phyloP scores from a whole-genome alignment of 2,797 vertebrate species.

The Enteromius afrohamiltoni region DNA sequence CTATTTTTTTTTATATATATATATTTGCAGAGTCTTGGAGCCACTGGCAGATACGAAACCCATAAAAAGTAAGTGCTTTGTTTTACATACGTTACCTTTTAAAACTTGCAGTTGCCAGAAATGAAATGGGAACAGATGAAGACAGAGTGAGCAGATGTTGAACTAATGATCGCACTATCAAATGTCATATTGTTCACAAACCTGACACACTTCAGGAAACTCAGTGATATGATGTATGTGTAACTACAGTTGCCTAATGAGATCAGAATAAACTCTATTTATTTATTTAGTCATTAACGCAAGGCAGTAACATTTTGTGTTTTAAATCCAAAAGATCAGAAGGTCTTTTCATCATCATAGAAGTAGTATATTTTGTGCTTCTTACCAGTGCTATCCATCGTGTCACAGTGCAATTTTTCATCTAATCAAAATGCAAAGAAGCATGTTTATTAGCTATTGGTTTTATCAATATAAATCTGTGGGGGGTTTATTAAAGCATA shows the following conservation, averaged over 20 bases:
- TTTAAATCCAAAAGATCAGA: constrained; percentile 1
- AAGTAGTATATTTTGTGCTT: constrained; percentile 11
- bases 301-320: background rate
- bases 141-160: constrained; percentile 24
- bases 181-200: constrained; percentile 23
- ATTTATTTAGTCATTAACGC: background rate
- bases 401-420: constrained; percentile 38
- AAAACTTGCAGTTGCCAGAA: constrained; percentile 15
- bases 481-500: constrained; percentile 47
- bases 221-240: background rate
- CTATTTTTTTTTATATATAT: constrained; percentile 7
- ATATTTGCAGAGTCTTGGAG: constrained; percentile 69
- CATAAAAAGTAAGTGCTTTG: constrained; percentile 76
- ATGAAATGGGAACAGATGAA: constrained; percentile 18
- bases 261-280: background rate
- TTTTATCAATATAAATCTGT: constrained; percentile 53
- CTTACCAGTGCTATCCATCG: background rate
- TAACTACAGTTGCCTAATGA: constrained; percentile 12
- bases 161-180: constrained; percentile 23
- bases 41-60: constrained; percentile 69
- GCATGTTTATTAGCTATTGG: constrained; percentile 40
- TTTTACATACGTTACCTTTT: constrained; percentile 19
- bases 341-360: constrained; percentile 8
- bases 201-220: background rate
- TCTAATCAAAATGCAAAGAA: constrained; percentile 36